Evolutionary conservation across 2,797 vertebrate species (phyloP).

Genomic region (Thaleichthys pacificus): DNA sequence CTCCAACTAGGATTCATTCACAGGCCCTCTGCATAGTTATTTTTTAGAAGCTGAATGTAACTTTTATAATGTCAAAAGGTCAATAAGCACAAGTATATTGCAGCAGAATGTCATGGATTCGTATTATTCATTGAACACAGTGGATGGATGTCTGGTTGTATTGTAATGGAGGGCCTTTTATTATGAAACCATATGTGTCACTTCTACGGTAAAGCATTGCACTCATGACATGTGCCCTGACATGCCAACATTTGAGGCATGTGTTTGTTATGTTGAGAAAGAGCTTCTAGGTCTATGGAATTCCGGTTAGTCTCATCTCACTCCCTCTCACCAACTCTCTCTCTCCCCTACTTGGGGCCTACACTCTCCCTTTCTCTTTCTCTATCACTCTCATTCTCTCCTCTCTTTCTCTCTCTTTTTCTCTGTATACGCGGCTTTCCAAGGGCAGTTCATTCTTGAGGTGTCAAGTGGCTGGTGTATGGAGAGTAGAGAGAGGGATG

Average conservation of each 20-base stretch:
- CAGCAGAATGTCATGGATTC: no score
- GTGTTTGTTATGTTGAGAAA: background rate
- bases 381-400: conserved; percentile 23
- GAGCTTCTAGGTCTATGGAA: background rate
- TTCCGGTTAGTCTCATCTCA: conserved; percentile 3
- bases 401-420: conserved; percentile 11
- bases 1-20: conserved; percentile 19
- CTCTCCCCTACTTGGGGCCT: no score
- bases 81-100: background rate
- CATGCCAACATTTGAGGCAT: background rate
- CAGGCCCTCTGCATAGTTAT: conserved; percentile 16
- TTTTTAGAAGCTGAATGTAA: background rate
- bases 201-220: no score
- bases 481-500: conserved; percentile 19
- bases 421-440: conserved; percentile 27
- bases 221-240: no score
- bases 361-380: conserved; percentile 21
- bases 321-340: conserved; percentile 32
- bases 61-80: background rate
- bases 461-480: conserved; percentile 61
- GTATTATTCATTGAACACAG: no score
- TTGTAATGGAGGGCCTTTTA: no score
- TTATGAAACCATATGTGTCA: no score
- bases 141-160: no score
- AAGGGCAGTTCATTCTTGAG: conserved; percentile 63